Percentiles rank a stretch among this genome's conserved stretches.
Conservation (phyloP, 2,113 vertebrate genomes). For the Oreochromis aureus region DNA sequence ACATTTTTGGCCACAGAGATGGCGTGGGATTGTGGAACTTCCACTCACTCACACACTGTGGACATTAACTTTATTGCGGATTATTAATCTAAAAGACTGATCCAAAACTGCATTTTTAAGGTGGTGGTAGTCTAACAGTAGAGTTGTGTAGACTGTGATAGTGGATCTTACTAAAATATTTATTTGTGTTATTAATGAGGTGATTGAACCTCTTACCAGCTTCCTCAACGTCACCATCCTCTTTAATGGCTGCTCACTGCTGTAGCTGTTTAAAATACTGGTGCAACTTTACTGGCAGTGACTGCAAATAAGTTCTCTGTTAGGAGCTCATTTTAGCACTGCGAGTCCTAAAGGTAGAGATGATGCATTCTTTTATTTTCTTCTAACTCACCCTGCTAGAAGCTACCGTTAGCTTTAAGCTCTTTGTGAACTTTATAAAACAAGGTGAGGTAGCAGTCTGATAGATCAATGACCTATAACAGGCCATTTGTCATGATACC, state of each 20-base stretch:
- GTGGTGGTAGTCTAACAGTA: accelerated
- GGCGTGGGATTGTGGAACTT: neutral
- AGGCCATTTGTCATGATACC: neutral
- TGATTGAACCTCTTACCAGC: neutral
- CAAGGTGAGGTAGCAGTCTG: neutral
- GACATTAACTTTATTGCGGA: neutral
- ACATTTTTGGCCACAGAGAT: neutral
- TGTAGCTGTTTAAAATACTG: neutral
- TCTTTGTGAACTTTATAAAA: neutral
- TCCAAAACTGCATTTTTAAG: neutral
- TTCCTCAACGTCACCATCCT: neutral
- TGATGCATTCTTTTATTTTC: neutral
- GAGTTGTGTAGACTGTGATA: neutral
- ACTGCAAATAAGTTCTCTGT: accelerated
- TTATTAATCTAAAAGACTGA: neutral
- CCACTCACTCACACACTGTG: neutral
- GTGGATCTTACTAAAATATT: neutral
- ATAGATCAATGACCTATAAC: neutral
- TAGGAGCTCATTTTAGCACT: neutral
- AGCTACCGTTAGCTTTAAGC: accelerated
- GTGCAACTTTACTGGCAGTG: neutral
- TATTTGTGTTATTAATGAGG: neutral
- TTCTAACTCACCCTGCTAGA: neutral
- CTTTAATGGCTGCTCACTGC: neutral
- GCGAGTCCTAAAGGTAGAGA: neutral